phyloP scores from a whole-genome alignment of 2,797 vertebrate genomes.

The Pagetopsis macropterus region DNA sequence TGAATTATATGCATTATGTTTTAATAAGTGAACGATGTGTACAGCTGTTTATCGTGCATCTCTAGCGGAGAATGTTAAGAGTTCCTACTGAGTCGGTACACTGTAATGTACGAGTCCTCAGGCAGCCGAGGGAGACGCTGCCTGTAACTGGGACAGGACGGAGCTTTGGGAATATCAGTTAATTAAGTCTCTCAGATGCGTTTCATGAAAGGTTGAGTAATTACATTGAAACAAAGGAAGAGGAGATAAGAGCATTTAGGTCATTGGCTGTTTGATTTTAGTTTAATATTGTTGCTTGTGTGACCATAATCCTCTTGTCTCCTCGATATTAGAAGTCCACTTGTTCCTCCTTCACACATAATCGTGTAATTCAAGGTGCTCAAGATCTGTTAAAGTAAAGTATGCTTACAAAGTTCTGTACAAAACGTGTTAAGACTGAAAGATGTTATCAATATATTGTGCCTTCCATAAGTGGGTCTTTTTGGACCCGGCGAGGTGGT shows the following conservation, averaged over 20 bases:
- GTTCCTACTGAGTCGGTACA: conserved; percentile 59
- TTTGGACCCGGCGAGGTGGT: no score
- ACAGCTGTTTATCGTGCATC: conserved; percentile 15
- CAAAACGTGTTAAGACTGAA: no score
- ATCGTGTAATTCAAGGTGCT: neutral
- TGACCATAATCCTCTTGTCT: neutral
- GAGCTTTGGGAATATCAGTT: neutral
- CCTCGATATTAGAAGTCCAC: neutral
- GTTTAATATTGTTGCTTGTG: neutral
- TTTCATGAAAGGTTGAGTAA: neutral
- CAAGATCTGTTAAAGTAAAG: no score
- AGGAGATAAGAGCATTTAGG: no score
- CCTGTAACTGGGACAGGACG: conserved; percentile 8
- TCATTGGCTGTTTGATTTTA: no score
- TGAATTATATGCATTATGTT: neutral
- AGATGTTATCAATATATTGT: no score
- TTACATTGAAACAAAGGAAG: no score
- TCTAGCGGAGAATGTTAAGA: conserved; percentile 35
- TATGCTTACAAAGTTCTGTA: no score
- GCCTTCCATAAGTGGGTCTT: no score
- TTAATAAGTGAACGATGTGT: neutral
- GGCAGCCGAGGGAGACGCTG: conserved; percentile 2
- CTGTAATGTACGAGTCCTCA: conserved; percentile 46
- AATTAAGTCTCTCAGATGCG: neutral
- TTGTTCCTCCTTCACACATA: neutral